These are phyloP conservation scores for Pristiophorus japonicus DNA, from an alignment of 2,113 vertebrate species.

Conservation along the genomic window DNA sequence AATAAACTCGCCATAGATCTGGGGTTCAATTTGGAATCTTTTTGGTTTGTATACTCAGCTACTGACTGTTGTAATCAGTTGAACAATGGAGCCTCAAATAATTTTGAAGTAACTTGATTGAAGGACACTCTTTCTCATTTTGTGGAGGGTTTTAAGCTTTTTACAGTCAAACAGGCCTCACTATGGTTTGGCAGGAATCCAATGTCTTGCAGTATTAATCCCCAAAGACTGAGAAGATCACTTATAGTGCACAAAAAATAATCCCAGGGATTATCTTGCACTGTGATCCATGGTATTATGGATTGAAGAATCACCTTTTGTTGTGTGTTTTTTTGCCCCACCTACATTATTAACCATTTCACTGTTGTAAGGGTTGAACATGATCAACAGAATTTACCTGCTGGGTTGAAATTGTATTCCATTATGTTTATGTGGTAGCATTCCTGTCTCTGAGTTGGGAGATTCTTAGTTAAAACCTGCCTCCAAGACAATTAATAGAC, in stretches of 20 bases:
- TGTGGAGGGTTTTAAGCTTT: background rate
- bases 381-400: background rate
- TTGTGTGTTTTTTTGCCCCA: background rate
- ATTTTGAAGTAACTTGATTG: background rate
- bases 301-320: background rate
- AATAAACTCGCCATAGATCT: background rate
- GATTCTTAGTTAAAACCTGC: background rate
- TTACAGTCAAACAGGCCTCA: background rate
- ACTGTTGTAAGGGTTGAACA: background rate
- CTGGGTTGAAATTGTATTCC: background rate
- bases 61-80: background rate
- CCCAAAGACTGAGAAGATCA: background rate
- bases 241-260: slow-evolving; percentile 3
- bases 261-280: background rate
- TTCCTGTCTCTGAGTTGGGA: background rate
- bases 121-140: background rate
- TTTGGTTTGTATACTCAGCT: background rate
- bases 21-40: background rate
- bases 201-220: background rate
- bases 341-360: background rate
- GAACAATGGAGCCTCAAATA: background rate
- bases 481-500: background rate
- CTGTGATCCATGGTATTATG: background rate
- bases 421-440: background rate
- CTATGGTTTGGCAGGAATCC: background rate